Evolutionary conservation across 2,888 invertebrate species (phyloP).

Genomic region (Heteromyza rotundicornis): DNA sequence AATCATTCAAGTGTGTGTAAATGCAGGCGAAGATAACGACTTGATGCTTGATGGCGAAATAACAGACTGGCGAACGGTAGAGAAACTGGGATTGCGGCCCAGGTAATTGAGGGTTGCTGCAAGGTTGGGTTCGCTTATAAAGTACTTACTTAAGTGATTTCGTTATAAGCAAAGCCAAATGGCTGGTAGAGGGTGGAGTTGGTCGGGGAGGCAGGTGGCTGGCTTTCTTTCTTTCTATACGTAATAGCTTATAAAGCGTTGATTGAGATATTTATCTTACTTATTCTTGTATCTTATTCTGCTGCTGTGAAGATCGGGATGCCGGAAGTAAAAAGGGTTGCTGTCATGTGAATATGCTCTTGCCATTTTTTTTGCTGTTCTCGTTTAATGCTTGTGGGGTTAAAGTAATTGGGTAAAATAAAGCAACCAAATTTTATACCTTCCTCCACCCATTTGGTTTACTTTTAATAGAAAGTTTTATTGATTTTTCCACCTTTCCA

Average conservation of each 20-base stretch:
- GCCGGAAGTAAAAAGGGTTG: constrained; percentile 4
- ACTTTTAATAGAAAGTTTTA: constrained; percentile 25
- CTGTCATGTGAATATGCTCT: no score
- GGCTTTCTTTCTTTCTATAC: no score
- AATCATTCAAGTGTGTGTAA: constrained; percentile 39
- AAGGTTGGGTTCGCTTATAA: constrained; percentile 24
- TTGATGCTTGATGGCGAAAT: constrained; percentile 10
- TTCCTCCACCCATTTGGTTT: no score
- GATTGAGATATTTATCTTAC: constrained; percentile 25
- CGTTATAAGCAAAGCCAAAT: constrained; percentile 26
- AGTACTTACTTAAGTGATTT: constrained; percentile 41
- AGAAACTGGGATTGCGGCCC: no score
- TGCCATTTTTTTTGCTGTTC: no score
- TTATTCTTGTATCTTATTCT: not conserved
- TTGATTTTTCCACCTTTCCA: constrained; percentile 37
- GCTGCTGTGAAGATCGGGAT: not conserved
- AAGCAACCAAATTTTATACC: no score
- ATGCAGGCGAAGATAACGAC: constrained; percentile 31
- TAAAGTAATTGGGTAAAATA: not conserved
- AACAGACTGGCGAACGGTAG: no score
- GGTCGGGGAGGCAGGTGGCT: constrained; percentile 28
- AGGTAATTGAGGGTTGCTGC: constrained; percentile 27
- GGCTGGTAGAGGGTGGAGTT: constrained; percentile 8
- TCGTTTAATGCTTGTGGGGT: not conserved
- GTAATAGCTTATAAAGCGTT: constrained; percentile 26